phyloP scores from a whole-genome alignment of 2,113 vertebrate genomes.

The Oryctolagus cuniculus region mOryCun1.1 NC_091443.1:55809001-55809500 shows the following conservation, averaged over 20 bases:
- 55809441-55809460: neutral
- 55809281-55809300: too few relatives aligned
- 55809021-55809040: neutral
- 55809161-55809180: neutral
- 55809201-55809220: too few relatives aligned
- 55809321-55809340: too few relatives aligned
- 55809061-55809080: neutral
- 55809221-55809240: too few relatives aligned
- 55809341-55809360: too few relatives aligned
- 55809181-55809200: neutral
- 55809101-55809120: neutral
- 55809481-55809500: constrained; percentile 38
- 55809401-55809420: too few relatives aligned
- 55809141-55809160: neutral
- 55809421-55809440: too few relatives aligned
- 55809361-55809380: too few relatives aligned
- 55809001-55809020: neutral
- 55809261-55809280: too few relatives aligned
- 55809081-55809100: neutral
- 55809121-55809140: neutral
- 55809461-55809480: neutral
- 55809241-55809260: too few relatives aligned
- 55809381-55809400: too few relatives aligned
- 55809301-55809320: too few relatives aligned
- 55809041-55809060: neutral